Evolutionary conservation across 2,797 vertebrate species (phyloP), one percentile per base, ranked within the genome.

Genomic region (Alauda arvensis): DNA sequence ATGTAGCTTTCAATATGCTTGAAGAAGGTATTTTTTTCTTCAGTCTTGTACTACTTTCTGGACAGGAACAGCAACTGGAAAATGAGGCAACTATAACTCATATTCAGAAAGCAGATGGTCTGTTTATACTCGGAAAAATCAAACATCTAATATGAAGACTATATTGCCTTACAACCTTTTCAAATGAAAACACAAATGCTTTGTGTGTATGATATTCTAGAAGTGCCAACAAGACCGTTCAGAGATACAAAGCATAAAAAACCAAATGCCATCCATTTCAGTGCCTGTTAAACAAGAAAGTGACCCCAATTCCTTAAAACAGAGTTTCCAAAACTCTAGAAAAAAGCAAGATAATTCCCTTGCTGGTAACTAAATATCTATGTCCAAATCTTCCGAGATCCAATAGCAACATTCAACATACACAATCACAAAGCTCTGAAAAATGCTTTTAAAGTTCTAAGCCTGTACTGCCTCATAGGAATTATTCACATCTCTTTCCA

Each of bases 401-500:
- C 90, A 92, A 60, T 33, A 83, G 87, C 87, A 93, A 89, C 80
- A 87, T 77, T 87, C 55, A 91, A 87, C 31, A 53, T 23, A 81
- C 39, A 84, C 68, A 72, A 81, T 87, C 67, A 87, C 53, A 92
- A 87, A 88, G 80, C 86, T 87, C 90, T 89, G 68, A 85, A 87
- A 94, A 90, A 90, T 77, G 79, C 67, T 90, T 94, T 90, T 68
- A 39, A 91, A 85, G 83, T 93, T 93, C 81, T 93, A 67, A 92
- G 81, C 60, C 76, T 65, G 67, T 87, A 65, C 68, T 78, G 82
- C 79, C 89, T 87, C 88, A 63, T 9, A 90, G 89, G 92, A 93
- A 85, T 94, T 81, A 93, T 43, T 90, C 77, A 43, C 67, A 59
- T 77, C 76, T 76, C 48, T 7, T 71, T 82, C 66, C 48, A 91